Conservation (phyloP, 2,888 invertebrate genomes). For the Adineta ricciae region DNA sequence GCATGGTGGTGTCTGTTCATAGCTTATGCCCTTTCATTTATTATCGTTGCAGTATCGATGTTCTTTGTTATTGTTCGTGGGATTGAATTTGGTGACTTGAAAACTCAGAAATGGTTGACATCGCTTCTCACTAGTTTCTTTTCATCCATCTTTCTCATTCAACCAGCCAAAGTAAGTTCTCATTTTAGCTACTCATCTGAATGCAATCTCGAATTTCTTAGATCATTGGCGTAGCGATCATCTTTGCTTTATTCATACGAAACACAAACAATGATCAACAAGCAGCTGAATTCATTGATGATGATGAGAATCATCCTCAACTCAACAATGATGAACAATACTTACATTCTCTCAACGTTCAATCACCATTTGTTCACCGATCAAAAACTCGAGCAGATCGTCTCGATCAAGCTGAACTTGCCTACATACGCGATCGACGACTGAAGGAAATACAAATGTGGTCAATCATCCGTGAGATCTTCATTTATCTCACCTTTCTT, state of each 20-base stretch:
- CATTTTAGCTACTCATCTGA: too few species aligned
- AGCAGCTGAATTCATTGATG: too few species aligned
- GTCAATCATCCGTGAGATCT: conserved; percentile 37
- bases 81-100: background rate
- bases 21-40: background rate
- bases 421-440: conserved; percentile 43
- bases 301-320: too few species aligned
- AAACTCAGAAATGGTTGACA: background rate
- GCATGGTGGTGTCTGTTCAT: background rate
- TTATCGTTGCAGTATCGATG: background rate
- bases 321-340: too few species aligned
- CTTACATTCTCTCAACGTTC: too few species aligned
- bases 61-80: background rate
- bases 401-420: conserved; percentile 43
- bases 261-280: too few species aligned
- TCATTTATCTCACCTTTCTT: conserved; percentile 38
- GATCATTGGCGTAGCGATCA: too few species aligned
- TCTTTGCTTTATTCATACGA: too few species aligned
- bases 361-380: too few species aligned
- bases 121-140: background rate
- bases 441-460: conserved; percentile 38
- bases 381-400: too few species aligned
- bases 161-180: background rate
- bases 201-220: too few species aligned
- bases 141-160: background rate